Evolutionary conservation across 2,113 vertebrate species (phyloP).

Genomic region (Dipodomys stephensi): DNA sequence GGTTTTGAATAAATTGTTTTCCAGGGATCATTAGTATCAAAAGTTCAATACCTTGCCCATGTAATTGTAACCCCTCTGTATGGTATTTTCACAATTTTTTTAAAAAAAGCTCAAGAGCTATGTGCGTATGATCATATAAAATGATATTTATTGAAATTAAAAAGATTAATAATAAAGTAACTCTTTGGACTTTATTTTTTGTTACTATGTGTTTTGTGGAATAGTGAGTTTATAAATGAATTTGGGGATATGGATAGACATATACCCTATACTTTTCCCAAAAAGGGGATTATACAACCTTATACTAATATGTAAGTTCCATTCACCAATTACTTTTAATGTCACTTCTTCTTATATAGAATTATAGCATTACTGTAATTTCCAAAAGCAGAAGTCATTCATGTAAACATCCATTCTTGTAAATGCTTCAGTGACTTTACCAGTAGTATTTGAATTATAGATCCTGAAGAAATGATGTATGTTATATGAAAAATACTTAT

Average conservation of each 20-base stretch:
- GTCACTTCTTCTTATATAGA: neutral
- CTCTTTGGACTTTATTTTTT: neutral
- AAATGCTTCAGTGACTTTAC: neutral
- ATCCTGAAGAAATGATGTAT: neutral
- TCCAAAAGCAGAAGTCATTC: neutral
- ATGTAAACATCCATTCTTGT: neutral
- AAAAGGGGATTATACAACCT: neutral
- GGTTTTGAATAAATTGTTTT: neutral
- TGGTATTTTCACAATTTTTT: too few relatives aligned
- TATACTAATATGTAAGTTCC: neutral
- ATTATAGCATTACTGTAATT: neutral
- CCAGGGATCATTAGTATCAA: neutral
- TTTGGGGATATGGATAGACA: neutral
- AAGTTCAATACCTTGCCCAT: neutral
- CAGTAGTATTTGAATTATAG: neutral
- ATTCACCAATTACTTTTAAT: neutral
- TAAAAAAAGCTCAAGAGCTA: too few relatives aligned
- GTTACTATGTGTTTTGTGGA: neutral
- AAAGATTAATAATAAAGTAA: neutral
- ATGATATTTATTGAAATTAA: too few relatives aligned
- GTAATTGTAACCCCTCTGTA: too few relatives aligned
- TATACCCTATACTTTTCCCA: neutral
- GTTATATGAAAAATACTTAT: neutral
- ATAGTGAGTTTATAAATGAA: neutral
- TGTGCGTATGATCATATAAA: too few relatives aligned